phyloP scores from a whole-genome alignment of 2,888 invertebrate species.

The Himalopsyche kuldschensis region DNA sequence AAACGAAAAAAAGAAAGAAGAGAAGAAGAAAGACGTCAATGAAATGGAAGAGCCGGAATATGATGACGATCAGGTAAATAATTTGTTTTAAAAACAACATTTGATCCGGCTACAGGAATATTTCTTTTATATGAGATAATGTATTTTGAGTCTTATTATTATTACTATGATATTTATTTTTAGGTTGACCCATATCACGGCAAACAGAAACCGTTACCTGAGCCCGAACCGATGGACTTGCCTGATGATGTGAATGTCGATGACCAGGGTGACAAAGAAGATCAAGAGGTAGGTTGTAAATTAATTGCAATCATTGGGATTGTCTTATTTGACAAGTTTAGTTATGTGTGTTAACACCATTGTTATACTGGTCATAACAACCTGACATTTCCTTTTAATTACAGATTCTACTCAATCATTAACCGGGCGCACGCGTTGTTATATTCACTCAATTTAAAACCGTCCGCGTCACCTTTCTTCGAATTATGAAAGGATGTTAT shows the following conservation, averaged over 20 bases:
- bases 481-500: too few relatives aligned
- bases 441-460: too few relatives aligned
- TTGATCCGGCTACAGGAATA: neutral
- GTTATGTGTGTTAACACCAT: too few relatives aligned
- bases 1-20: constrained; percentile 58
- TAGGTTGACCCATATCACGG: constrained; percentile 79
- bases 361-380: too few relatives aligned
- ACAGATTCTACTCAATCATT: too few relatives aligned
- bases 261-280: constrained; percentile 66
- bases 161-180: constrained; percentile 17
- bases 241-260: constrained; percentile 86
- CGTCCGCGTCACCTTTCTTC: too few relatives aligned
- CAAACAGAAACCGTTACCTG: constrained; percentile 73
- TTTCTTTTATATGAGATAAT: neutral
- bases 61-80: constrained; percentile 72
- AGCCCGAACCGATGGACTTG: constrained; percentile 84
- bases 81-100: neutral
- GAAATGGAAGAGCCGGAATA: constrained; percentile 80
- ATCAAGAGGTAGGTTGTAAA: constrained; percentile 44
- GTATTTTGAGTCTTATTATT: neutral
- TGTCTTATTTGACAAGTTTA: too few relatives aligned
- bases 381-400: too few relatives aligned
- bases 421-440: too few relatives aligned
- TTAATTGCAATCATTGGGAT: neutral
- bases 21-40: constrained; percentile 72